These are phyloP conservation scores for Sussaba pulchella DNA, from an alignment of 2,888 invertebrate genomes.

Conservation along the genomic window DNA sequence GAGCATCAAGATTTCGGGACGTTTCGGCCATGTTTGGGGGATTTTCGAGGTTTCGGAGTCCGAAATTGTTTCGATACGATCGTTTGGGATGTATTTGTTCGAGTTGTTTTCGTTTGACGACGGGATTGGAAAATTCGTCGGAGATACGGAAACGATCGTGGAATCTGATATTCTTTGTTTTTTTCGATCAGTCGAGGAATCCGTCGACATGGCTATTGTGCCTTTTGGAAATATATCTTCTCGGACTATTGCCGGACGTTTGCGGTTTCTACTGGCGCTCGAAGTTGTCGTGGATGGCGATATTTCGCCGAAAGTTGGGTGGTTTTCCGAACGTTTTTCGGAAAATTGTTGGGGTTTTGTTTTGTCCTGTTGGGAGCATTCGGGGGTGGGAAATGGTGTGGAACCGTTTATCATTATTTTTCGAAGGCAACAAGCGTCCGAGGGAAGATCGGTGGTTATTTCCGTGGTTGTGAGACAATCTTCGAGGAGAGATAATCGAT, in stretches of 20 bases:
- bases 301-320: neutral
- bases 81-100: neutral
- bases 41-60: too few species aligned
- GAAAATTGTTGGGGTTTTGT: neutral
- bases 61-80: neutral
- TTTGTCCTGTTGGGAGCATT: neutral
- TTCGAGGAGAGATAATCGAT: slow-evolving; percentile 19
- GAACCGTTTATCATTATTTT: neutral
- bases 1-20: slow-evolving; percentile 26
- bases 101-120: slow-evolving; percentile 2
- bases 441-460: neutral
- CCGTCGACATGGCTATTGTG: slow-evolving; percentile 40
- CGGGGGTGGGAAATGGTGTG: neutral
- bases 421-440: neutral
- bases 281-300: neutral
- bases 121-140: neutral
- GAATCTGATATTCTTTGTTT: neutral
- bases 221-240: slow-evolving; percentile 64
- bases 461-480: neutral
- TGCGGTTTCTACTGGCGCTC: slow-evolving; percentile 33
- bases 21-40: neutral
- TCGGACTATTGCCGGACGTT: slow-evolving; percentile 62
- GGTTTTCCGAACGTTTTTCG: neutral
- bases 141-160: neutral
- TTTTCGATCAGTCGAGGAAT: neutral